Evolutionary conservation across 1,140 invertebrate genomes (phyloP).

Genomic region (Colletes latitarsis): DNA sequence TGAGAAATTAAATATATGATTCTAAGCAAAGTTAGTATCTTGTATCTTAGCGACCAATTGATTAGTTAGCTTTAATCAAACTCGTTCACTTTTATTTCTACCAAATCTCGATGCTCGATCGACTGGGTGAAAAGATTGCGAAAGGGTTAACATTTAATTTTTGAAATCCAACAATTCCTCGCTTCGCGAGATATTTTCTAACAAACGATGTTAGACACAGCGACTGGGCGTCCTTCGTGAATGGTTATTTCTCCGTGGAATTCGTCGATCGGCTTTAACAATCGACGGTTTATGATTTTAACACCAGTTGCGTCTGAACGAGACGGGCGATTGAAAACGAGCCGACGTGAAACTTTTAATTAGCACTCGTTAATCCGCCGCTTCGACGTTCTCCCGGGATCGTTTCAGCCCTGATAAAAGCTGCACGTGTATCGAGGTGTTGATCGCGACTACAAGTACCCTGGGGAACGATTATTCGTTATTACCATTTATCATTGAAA

Average conservation of each 20-base stretch:
- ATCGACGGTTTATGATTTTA: constrained; percentile 29
- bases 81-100: constrained; percentile 16
- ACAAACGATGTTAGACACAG: neutral
- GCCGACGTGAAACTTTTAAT: constrained; percentile 17
- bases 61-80: neutral
- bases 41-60: too few species aligned
- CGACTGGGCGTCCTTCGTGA: constrained; percentile 22
- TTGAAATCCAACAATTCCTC: neutral
- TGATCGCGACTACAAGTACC: neutral
- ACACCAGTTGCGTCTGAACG: constrained; percentile 52
- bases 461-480: neutral
- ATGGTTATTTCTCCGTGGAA: neutral
- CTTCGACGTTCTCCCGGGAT: neutral
- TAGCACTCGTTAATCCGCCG: neutral
- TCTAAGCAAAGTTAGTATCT: too few species aligned
- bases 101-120: neutral
- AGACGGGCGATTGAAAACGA: neutral
- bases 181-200: neutral
- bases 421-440: neutral
- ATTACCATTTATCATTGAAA: neutral
- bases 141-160: constrained; percentile 5
- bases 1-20: too few species aligned
- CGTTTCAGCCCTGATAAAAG: neutral
- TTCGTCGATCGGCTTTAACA: neutral
- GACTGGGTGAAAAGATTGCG: neutral